A percentile compares a stretch with the other conserved stretches of the same genome.
These are phyloP conservation scores for Myripristis jacobus DNA, from an alignment of 2,797 vertebrate genomes.

Conservation along the genomic window DNA sequence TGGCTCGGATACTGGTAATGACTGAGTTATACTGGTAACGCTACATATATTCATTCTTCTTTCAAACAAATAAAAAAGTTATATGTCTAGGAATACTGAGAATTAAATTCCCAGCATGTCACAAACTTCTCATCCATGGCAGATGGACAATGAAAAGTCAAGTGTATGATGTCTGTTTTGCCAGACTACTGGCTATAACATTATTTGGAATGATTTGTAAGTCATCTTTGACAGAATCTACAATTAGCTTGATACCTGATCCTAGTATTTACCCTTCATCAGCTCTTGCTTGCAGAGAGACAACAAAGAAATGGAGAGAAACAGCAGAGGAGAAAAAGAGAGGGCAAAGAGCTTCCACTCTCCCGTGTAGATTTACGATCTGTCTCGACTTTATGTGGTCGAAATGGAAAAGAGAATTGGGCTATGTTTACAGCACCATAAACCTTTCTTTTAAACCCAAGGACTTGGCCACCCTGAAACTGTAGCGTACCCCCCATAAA, in stretches of 20 bases:
- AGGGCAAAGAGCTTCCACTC: conserved; percentile 66
- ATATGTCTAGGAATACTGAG: neutral
- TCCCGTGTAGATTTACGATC: conserved; percentile 82
- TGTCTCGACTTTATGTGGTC: conserved; percentile 84
- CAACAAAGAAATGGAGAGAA: conserved; percentile 29
- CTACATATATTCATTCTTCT: too few relatives aligned
- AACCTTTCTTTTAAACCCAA: conserved; percentile 86
- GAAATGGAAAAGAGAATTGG: conserved; percentile 87
- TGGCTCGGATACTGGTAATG: too few relatives aligned
- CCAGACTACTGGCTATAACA: neutral
- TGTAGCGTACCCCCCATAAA: conserved; percentile 73
- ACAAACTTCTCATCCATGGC: neutral
- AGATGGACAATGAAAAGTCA: conserved; percentile 7
- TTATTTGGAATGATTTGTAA: neutral
- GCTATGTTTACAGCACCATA: conserved; percentile 85
- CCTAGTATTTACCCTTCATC: conserved; percentile 54
- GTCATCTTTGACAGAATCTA: conserved; percentile 20
- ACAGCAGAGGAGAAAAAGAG: conserved; percentile 46
- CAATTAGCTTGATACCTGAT: conserved; percentile 16
- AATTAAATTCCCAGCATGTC: neutral
- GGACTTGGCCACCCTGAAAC: conserved; percentile 83
- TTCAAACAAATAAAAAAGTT: too few relatives aligned
- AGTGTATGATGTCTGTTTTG: neutral
- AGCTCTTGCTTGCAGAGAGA: conserved; percentile 41
- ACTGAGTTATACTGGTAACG: too few relatives aligned